Evolutionary conservation across 2,888 invertebrate species (phyloP).

Genomic region (Chirona hameri): DNA sequence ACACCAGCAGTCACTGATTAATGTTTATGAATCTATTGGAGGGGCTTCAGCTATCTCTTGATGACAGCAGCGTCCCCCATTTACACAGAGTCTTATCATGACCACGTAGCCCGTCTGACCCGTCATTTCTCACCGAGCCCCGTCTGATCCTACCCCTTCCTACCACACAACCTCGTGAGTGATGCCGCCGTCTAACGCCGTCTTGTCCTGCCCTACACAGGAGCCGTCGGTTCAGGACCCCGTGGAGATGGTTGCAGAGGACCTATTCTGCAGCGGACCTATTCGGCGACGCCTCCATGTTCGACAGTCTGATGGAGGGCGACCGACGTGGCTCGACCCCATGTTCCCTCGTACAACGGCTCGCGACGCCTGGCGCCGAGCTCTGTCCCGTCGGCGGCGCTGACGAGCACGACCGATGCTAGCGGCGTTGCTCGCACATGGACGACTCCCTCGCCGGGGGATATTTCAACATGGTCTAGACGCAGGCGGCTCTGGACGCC

Average conservation of each 20-base stretch:
- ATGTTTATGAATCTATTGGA: too few species aligned
- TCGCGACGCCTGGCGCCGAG: not conserved
- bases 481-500: not conserved
- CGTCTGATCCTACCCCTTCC: too few species aligned
- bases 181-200: too few species aligned
- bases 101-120: too few species aligned
- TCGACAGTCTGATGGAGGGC: constrained; percentile 65
- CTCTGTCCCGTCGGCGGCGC: not conserved
- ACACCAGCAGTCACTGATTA: too few species aligned
- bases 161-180: too few species aligned
- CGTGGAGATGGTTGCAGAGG: not conserved
- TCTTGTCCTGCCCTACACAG: not conserved
- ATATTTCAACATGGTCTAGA: not conserved
- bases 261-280: constrained; percentile 23
- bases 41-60: too few species aligned
- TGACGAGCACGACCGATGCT: constrained; percentile 54
- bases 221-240: not conserved
- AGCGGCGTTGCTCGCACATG: constrained; percentile 45
- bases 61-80: too few species aligned
- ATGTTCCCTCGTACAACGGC: constrained; percentile 36
- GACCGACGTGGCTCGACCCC: constrained; percentile 47
- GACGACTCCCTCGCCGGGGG: not conserved
- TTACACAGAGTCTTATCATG: too few species aligned
- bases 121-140: too few species aligned
- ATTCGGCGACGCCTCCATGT: constrained; percentile 25